Percentiles rank a stretch among this genome's conserved stretches.
These are phyloP conservation scores for Leptinotarsa haldemani DNA, from an alignment of 2,888 invertebrate genomes.

Conservation along the genomic window DNA sequence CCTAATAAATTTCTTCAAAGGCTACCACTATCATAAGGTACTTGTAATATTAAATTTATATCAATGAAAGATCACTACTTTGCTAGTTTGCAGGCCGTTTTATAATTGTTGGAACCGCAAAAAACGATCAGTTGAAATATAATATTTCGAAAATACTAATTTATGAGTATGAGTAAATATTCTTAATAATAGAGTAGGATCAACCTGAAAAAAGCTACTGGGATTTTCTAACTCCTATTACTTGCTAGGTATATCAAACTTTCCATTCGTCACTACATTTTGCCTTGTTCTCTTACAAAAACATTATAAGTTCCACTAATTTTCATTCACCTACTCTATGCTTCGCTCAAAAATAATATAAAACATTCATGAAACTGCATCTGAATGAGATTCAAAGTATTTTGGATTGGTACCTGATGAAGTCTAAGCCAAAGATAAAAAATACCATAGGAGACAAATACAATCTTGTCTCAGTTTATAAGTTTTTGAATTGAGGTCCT, in stretches of 20 bases:
- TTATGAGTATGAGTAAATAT: neutral
- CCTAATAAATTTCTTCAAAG: conserved; percentile 21
- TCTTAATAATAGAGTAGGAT: neutral
- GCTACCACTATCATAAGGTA: conserved; percentile 16
- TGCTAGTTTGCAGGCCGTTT: neutral
- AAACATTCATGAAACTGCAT: too few relatives aligned
- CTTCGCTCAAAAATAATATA: too few relatives aligned
- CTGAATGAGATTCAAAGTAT: too few relatives aligned
- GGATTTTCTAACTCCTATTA: too few relatives aligned
- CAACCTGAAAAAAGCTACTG: too few relatives aligned
- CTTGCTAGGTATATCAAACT: too few relatives aligned
- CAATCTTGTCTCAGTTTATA: neutral
- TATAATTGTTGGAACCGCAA: neutral
- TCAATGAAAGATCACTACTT: neutral
- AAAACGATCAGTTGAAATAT: neutral
- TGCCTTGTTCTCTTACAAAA: too few relatives aligned
- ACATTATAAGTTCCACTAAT: neutral
- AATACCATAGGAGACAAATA: too few relatives aligned
- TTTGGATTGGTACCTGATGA: too few relatives aligned
- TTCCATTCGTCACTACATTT: too few relatives aligned
- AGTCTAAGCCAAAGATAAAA: too few relatives aligned
- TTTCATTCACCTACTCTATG: neutral
- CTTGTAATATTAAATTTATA: conserved; percentile 4
- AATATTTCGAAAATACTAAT: neutral
- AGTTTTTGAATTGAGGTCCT: neutral